Evolutionary conservation across 2,113 vertebrate species (phyloP), one percentile per base, ranked within the genome.

Genomic region (Atrichornis clamosus): DNA sequence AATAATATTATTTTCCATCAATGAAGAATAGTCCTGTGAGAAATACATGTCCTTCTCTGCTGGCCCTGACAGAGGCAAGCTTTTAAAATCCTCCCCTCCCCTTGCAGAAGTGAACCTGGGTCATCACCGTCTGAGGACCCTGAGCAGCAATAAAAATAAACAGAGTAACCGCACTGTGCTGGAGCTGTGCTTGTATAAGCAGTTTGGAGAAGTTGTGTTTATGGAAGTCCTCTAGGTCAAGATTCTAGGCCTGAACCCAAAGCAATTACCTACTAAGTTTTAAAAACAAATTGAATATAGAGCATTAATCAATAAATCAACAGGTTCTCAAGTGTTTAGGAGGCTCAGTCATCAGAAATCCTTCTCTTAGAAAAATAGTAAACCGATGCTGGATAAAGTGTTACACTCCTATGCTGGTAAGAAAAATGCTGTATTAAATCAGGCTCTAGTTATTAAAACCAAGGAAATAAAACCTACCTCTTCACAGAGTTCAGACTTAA

Each of bases 81-180:
- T 97, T 93, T 97, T 81, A 87, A 93, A 88, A 93, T 96, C 58
- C 92, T 96, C 84, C 67, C 83, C 68, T 80, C 77, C 85, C 64
- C 26, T 87, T 15, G 37, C 60, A 85, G 87, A 86, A 96, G 94
- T 90, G 93, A 98, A 97, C 96, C 95, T 95, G 95, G 82, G 96
- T 96, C 90, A 98, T 97, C 96, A 97, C 81, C 93, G 58, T 95
- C 76, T 92, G 93, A 95, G 93, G 69, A 95, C 97, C 98, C 96
- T 98, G 98, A 98, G 85, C 96, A 93, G 95, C 77, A 97, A 97
- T 96, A 96, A 98, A 98, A 98, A 98, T 97, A 98, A 98, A 98
- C 98, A 98, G 97, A 97, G 98, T 97, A 98, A 97, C 98, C 97
- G 52, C 97, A 97, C 97, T 94, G 97, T 90, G 93, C 90, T 98